phyloP scores from a whole-genome alignment of 2,888 invertebrate genomes.

The Eueremaeus valkanovi region DNA sequence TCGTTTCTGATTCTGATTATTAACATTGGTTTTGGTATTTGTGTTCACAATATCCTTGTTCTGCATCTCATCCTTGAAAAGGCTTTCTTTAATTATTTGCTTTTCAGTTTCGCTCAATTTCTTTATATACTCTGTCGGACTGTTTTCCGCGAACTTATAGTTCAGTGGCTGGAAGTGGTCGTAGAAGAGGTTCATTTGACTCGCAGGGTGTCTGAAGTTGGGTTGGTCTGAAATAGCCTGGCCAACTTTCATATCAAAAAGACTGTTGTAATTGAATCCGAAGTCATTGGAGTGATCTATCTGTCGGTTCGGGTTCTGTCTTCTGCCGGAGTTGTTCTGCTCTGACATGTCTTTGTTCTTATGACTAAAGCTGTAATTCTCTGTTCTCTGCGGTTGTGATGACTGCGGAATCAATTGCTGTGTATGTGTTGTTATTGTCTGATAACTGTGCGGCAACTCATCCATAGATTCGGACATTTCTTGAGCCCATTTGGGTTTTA shows the following conservation, averaged over 20 bases:
- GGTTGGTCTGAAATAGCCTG: too few species aligned
- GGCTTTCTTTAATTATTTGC: background rate
- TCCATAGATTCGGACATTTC: background rate
- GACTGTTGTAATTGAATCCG: too few species aligned
- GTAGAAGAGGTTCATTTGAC: constrained; percentile 4
- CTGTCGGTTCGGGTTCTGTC: background rate
- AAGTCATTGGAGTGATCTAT: too few species aligned
- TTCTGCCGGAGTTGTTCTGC: background rate
- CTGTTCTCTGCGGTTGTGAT: background rate
- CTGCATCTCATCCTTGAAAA: background rate
- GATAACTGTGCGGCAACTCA: background rate
- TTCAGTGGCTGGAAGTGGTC: constrained; percentile 15
- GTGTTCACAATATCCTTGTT: background rate
- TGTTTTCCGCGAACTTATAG: constrained; percentile 7
- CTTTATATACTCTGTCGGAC: background rate
- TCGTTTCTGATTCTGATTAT: background rate
- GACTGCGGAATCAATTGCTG: background rate
- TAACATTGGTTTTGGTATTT: background rate
- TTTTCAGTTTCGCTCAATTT: constrained; percentile 1
- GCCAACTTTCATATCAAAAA: too few species aligned
- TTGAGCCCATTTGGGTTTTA: constrained; percentile 25
- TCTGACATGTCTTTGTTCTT: background rate
- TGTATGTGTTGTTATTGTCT: background rate
- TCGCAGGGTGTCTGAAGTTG: too few species aligned
- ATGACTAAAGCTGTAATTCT: background rate